phyloP scores from a whole-genome alignment of 2,113 vertebrate species.

The Ammospiza nelsoni region DNA sequence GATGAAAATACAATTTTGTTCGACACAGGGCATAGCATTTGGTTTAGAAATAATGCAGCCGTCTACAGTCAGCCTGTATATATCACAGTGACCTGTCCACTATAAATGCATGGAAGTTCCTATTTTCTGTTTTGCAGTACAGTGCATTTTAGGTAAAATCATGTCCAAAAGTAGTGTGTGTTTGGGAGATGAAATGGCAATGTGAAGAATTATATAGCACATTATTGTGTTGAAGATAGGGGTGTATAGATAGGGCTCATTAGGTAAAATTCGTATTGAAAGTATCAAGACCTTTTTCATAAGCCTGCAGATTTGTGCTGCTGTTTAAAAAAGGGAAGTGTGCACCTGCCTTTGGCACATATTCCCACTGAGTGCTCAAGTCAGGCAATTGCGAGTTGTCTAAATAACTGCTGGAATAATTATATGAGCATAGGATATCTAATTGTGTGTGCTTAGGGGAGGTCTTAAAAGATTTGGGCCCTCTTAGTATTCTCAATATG shows the following conservation, averaged over 20 bases:
- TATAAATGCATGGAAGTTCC: not conserved
- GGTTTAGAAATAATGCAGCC: conserved; percentile 41
- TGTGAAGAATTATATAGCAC: not conserved
- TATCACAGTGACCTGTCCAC: conserved; percentile 38
- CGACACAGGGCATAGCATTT: not conserved
- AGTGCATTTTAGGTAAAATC: not conserved
- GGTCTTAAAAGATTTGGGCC: conserved; percentile 58
- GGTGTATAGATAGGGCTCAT: not conserved
- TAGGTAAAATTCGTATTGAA: not conserved
- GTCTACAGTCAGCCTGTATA: not conserved
- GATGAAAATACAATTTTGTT: not conserved
- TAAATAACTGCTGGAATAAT: conserved; percentile 47
- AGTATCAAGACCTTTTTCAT: not conserved
- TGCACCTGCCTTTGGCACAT: conserved; percentile 16
- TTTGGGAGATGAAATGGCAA: not conserved
- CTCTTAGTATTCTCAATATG: conserved; percentile 15
- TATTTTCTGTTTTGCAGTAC: not conserved
- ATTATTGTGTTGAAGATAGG: not conserved
- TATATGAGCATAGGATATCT: conserved; percentile 25
- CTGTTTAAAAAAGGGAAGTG: not conserved
- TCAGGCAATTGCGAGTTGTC: conserved; percentile 19
- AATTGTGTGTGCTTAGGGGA: conserved; percentile 10
- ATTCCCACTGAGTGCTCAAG: not conserved
- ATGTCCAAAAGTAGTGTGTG: accelerated
- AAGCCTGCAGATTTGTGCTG: not conserved